phyloP scores from a whole-genome alignment of 2,113 vertebrate species.

The Cyprinodon brontotheroides region DNA sequence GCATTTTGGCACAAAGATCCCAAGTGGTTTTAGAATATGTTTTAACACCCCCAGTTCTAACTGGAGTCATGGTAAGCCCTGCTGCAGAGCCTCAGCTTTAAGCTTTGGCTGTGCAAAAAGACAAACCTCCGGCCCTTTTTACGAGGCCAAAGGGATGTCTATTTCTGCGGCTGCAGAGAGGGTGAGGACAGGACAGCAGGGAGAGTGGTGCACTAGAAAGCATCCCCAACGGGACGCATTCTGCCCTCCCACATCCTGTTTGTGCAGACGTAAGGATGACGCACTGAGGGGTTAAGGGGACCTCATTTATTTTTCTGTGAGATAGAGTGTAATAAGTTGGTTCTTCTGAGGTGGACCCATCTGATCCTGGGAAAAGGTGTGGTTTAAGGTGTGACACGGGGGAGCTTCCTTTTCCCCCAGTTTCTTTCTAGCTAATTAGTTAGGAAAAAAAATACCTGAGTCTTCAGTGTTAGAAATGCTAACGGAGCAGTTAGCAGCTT shows the following conservation, averaged over 20 bases:
- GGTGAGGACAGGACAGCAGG: constrained; percentile 61
- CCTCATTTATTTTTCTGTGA: constrained; percentile 40
- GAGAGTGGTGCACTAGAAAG: constrained; percentile 58
- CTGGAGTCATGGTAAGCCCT: constrained; percentile 48
- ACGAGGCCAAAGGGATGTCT: constrained; percentile 52
- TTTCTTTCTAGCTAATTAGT: constrained; percentile 1
- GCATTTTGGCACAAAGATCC: constrained; percentile 51
- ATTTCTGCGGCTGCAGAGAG: constrained; percentile 65
- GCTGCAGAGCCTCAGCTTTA: constrained; percentile 54
- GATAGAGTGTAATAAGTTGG: constrained; percentile 37
- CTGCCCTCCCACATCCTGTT: constrained; percentile 74
- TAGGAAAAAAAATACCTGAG: neutral
- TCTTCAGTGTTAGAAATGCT: neutral
- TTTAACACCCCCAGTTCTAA: constrained; percentile 52
- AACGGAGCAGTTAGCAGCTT: neutral
- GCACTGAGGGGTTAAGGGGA: constrained; percentile 57
- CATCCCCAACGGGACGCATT: constrained; percentile 55
- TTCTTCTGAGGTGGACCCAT: constrained; percentile 15
- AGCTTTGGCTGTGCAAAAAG: constrained; percentile 62
- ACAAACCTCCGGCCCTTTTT: constrained; percentile 55
- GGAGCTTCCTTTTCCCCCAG: constrained; percentile 7
- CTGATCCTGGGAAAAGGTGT: constrained; percentile 46
- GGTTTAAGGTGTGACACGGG: constrained; percentile 16
- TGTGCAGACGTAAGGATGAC: constrained; percentile 75
- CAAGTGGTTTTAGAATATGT: constrained; percentile 44